These are phyloP conservation scores for Plectropomus leopardus DNA, from an alignment of 2,113 vertebrate genomes.

Conservation along the genomic window DNA sequence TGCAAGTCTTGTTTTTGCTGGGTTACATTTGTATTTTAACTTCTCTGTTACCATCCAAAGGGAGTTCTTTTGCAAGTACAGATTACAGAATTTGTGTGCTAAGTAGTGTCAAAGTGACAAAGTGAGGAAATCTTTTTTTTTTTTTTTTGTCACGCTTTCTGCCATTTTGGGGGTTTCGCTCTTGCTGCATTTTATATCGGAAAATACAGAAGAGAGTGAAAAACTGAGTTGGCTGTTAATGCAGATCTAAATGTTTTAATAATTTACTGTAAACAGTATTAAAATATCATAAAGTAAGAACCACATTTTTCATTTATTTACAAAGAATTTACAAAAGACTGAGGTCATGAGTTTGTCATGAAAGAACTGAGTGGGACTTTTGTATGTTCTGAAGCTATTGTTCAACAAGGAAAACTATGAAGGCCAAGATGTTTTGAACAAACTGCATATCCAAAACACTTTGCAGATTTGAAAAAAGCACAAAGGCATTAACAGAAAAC, in stretches of 20 bases:
- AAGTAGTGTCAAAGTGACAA: neutral
- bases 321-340: neutral
- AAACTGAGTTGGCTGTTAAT: neutral
- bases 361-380: neutral
- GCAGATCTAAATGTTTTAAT: neutral
- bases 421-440: too few relatives aligned
- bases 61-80: neutral
- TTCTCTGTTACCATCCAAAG: neutral
- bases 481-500: too few relatives aligned
- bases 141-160: too few relatives aligned
- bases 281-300: neutral
- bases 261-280: neutral
- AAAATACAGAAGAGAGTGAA: neutral
- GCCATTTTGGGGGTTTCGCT: neutral
- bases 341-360: neutral
- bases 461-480: too few relatives aligned
- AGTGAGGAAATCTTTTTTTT: neutral
- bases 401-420: neutral
- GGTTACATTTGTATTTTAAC: neutral
- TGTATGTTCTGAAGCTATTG: neutral
- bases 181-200: neutral
- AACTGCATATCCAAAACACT: too few relatives aligned
- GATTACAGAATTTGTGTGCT: neutral
- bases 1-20: neutral
- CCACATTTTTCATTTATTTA: neutral